phyloP scores from a whole-genome alignment of 2,113 vertebrate genomes.

The Scytalopus superciliaris region DNA sequence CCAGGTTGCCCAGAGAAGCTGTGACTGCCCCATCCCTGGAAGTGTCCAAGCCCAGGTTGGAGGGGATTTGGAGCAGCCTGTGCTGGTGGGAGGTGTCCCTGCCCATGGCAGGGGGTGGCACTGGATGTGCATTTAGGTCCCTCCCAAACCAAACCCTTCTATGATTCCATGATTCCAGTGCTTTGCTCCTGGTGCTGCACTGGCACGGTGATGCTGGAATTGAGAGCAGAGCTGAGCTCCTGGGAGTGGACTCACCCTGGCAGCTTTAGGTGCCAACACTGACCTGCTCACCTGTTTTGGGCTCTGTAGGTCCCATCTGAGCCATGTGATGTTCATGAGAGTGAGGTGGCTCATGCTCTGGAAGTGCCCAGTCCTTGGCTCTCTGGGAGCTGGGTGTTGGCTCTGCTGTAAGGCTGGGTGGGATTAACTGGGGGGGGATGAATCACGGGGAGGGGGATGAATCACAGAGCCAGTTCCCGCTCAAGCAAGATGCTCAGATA shows the following conservation, averaged over 20 bases:
- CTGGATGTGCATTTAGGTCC: background rate
- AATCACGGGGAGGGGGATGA: background rate
- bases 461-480: background rate
- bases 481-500: background rate
- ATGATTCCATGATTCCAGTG: background rate
- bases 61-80: background rate
- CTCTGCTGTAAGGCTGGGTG: background rate
- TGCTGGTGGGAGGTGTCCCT: background rate
- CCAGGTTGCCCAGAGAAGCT: background rate
- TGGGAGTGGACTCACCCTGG: rapidly evolving
- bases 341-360: background rate
- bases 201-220: rapidly evolving
- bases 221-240: background rate
- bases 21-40: background rate
- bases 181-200: background rate
- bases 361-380: background rate
- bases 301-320: rapidly evolving
- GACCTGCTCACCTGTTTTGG: background rate
- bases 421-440: background rate
- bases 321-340: rapidly evolving
- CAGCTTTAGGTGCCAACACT: rapidly evolving
- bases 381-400: background rate
- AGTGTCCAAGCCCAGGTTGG: background rate
- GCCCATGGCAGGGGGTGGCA: background rate
- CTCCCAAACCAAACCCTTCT: background rate